These are phyloP conservation scores for Neoarius graeffei DNA, from an alignment of 2,113 vertebrate genomes.

Conservation along the genomic window DNA sequence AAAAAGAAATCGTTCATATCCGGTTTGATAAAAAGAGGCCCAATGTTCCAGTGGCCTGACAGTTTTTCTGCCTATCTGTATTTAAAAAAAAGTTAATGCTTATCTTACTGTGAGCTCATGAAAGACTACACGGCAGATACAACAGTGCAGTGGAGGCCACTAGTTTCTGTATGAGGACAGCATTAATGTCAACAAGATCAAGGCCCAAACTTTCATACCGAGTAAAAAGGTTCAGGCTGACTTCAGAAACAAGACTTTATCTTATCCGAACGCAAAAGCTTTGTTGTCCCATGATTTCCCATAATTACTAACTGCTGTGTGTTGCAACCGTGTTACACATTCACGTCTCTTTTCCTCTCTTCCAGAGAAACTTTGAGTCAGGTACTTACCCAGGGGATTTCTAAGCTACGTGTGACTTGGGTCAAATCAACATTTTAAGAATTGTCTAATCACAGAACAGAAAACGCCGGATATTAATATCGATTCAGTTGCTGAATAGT, in stretches of 20 bases:
- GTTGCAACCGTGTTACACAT: slow-evolving; percentile 5
- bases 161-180: slow-evolving; percentile 3
- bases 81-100: neutral
- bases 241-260: slow-evolving; percentile 47
- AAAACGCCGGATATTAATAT: neutral
- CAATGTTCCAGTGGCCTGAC: neutral
- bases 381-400: neutral
- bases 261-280: slow-evolving; percentile 46
- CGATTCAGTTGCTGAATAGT: neutral
- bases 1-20: neutral
- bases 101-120: slow-evolving; percentile 7
- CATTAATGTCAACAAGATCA: slow-evolving; percentile 23
- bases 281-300: slow-evolving; percentile 51
- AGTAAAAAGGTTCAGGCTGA: slow-evolving; percentile 35
- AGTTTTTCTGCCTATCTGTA: slow-evolving; percentile 7
- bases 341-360: neutral
- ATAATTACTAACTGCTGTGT: slow-evolving; percentile 40
- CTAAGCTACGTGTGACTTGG: neutral
- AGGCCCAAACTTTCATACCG: slow-evolving; percentile 1
- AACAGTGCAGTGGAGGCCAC: neutral
- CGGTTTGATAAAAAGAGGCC: neutral
- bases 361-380: neutral
- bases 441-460: slow-evolving; percentile 8
- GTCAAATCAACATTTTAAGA: slow-evolving; percentile 7
- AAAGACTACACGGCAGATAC: neutral